Conservation (phyloP, 2,797 vertebrate species). For the Enteromius argenteus region DNA sequence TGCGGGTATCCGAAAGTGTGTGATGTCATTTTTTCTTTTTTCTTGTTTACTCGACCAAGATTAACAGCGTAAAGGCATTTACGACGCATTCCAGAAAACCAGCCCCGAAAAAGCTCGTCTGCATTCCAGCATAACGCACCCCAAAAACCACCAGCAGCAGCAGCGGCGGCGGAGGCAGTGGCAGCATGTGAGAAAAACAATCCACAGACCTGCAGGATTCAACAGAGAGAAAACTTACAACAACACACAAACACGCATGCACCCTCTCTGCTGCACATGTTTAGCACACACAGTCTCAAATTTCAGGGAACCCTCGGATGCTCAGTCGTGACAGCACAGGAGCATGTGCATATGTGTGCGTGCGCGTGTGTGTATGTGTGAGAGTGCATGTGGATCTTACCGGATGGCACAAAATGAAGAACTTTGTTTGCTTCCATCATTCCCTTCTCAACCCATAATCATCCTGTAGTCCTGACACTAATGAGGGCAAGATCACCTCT, state of each 20-base stretch:
- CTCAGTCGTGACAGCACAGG: slow-evolving; percentile 54
- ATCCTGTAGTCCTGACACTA: slow-evolving; percentile 81
- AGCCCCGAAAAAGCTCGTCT: slow-evolving; percentile 58
- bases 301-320: slow-evolving; percentile 79
- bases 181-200: slow-evolving; percentile 58
- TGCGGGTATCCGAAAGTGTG: slow-evolving; percentile 42
- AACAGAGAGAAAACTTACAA: slow-evolving; percentile 61
- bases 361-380: slow-evolving; percentile 41
- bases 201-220: slow-evolving; percentile 61
- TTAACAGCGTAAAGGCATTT: slow-evolving; percentile 65
- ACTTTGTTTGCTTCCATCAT: slow-evolving; percentile 86
- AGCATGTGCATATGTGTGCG: slow-evolving; percentile 45
- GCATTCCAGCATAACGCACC: slow-evolving; percentile 59
- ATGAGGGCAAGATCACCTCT: slow-evolving; percentile 81
- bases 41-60: slow-evolving; percentile 63
- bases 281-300: slow-evolving; percentile 72
- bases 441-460: slow-evolving; percentile 85
- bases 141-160: slow-evolving; percentile 48
- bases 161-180: slow-evolving; percentile 11
- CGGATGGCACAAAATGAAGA: slow-evolving; percentile 86
- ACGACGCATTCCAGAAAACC: slow-evolving; percentile 72
- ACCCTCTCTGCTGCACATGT: slow-evolving; percentile 67
- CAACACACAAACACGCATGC: slow-evolving; percentile 55
- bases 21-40: slow-evolving; percentile 53
- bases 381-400: slow-evolving; percentile 75